phyloP scores from a whole-genome alignment of 2,113 vertebrate species.

The Rhinopomastus cyanomelas region DNA sequence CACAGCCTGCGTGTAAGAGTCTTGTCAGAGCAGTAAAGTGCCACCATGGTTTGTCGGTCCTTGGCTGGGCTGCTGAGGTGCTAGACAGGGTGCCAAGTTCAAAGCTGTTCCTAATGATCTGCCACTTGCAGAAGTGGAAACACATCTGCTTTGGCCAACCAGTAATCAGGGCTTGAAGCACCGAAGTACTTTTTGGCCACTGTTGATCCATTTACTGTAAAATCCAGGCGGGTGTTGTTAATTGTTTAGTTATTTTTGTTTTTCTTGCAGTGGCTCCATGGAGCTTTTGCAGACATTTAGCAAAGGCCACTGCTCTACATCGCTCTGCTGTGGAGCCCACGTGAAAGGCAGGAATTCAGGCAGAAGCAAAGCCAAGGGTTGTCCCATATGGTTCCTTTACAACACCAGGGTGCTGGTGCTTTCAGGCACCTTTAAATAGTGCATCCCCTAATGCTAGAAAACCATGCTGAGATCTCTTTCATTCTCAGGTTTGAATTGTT shows the following conservation, averaged over 20 bases:
- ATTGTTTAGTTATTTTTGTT: no score
- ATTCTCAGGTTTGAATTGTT: neutral
- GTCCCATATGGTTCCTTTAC: neutral
- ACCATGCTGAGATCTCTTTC: neutral
- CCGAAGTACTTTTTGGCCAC: neutral
- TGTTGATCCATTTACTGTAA: neutral
- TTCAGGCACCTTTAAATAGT: neutral
- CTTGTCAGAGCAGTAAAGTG: neutral
- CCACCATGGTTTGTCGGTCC: neutral
- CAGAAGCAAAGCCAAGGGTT: neutral
- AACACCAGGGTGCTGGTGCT: neutral
- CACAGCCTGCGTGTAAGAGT: neutral
- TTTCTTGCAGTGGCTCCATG: neutral
- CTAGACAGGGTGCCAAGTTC: neutral
- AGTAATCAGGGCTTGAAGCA: neutral
- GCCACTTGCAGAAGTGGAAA: neutral
- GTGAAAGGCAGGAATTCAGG: rapidly evolving
- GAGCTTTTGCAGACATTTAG: neutral
- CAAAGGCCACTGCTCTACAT: rapidly evolving
- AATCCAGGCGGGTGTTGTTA: neutral
- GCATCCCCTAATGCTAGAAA: neutral
- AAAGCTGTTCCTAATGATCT: neutral
- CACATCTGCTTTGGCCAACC: neutral
- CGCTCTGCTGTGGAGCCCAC: neutral
- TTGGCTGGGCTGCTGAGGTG: neutral